Conservation (phyloP, 2,113 vertebrate species). For the Prunella fulvescens region DNA sequence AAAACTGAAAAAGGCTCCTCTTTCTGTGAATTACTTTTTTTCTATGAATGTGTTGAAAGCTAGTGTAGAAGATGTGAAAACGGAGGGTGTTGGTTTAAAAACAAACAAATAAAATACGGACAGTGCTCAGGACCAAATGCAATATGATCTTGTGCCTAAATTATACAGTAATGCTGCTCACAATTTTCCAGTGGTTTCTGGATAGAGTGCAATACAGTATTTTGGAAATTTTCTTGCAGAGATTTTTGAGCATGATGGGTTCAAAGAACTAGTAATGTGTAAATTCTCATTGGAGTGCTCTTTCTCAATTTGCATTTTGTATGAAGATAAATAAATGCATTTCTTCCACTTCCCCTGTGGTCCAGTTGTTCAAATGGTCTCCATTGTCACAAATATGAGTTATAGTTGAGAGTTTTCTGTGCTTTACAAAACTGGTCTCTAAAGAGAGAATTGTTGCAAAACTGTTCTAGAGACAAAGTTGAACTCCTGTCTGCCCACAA, state of each 20-base stretch:
- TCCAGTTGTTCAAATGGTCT: background rate
- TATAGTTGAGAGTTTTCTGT: background rate
- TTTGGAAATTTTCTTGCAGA: background rate
- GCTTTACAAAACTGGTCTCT: background rate
- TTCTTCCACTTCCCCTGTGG: background rate
- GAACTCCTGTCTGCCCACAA: background rate
- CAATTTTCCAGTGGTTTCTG: background rate
- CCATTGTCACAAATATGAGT: background rate
- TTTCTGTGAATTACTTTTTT: background rate
- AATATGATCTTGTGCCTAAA: background rate
- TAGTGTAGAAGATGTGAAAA: background rate
- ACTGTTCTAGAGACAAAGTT: background rate
- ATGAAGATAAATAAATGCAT: background rate
- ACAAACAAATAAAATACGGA: background rate
- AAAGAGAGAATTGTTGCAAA: background rate
- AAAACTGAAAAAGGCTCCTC: background rate
- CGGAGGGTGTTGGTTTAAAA: background rate
- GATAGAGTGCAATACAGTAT: background rate
- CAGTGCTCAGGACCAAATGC: background rate
- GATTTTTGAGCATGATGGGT: background rate
- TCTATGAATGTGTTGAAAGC: background rate
- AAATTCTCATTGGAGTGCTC: background rate
- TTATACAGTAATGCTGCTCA: background rate
- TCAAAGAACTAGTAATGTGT: background rate
- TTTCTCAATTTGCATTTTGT: background rate